Evolutionary conservation across 2,797 vertebrate genomes (phyloP), one percentile per base, ranked within the genome.

Genomic region (Amphiprion clarkii): DNA sequence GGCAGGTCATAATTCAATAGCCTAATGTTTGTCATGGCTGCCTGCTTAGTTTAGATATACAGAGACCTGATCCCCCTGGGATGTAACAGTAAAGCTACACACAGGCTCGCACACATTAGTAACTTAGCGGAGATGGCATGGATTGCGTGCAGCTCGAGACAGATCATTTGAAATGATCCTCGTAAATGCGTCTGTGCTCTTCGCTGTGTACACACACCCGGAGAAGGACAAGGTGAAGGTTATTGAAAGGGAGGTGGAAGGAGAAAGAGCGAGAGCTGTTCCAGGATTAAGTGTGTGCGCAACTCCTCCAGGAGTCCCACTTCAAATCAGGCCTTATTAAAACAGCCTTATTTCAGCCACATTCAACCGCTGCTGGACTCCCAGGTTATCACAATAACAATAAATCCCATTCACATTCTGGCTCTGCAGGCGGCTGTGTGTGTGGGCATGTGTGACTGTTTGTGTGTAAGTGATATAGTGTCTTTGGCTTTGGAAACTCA

Each of bases 321-420:
- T 90, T 90, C 92, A 93, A 94, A 94, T 94, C 93, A 93, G 75
- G 46, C 76, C 90, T 92, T 93, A 91, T 94, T 94, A 93, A 93
- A 95, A 93, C 89, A 89, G 82, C 78, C 86, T 90, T 91, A 93
- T 93, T 91, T 93, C 91, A 93, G 90, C 87, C 87, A 84, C 76
- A 83, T 91, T 88, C 70, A 87, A 90, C 89, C 84, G 46, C 88
- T 78, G 82, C 92, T 83, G 86, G 89, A 93, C 93, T 92, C 93
- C 73, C 80, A 92, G 95, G 95, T 96, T 96, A 96, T 96, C 94
- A 96, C 93, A 96, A 96, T 96, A 97, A 94, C 93, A 90, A 92
- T 96, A 97, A 96, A 97, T 96, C 94, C 90, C 84, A 76, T 67
- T 87, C 21, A 91, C 87, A 88, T 66, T 79, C 71, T 84, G 65